These are phyloP conservation scores for Pseudomyrmex concolor DNA, from an alignment of 1,140 invertebrate species.

Conservation along the genomic window DNA sequence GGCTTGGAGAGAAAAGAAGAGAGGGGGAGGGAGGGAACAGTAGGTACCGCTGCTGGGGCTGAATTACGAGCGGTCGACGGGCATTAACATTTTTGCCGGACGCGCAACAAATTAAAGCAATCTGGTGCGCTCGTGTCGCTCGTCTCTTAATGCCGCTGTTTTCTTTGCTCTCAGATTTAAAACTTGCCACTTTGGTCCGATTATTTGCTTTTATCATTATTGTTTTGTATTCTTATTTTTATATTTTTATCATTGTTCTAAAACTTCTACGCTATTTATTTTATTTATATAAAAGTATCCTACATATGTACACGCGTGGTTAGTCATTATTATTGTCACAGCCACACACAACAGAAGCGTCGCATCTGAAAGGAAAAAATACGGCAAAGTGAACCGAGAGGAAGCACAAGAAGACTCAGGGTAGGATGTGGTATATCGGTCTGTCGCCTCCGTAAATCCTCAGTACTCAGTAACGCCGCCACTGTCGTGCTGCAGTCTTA, in stretches of 20 bases:
- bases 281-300: background rate
- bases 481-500: slow-evolving; percentile 74
- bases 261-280: background rate
- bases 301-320: background rate
- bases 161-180: slow-evolving; percentile 62
- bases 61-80: slow-evolving; percentile 79
- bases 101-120: slow-evolving; percentile 82
- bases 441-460: slow-evolving; percentile 78
- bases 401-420: slow-evolving; percentile 64
- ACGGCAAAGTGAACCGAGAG: slow-evolving; percentile 68
- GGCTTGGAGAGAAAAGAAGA: slow-evolving; percentile 9
- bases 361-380: slow-evolving; percentile 56
- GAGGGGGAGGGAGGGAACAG: slow-evolving; percentile 14
- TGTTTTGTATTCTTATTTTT: background rate
- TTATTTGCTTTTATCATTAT: background rate
- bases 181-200: slow-evolving; percentile 42
- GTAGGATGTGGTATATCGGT: slow-evolving; percentile 75
- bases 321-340: background rate
- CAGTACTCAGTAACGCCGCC: slow-evolving; percentile 72
- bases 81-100: slow-evolving; percentile 81
- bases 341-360: slow-evolving; percentile 61
- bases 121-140: slow-evolving; percentile 77
- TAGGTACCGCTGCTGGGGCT: slow-evolving; percentile 58
- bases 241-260: background rate
- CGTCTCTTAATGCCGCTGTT: slow-evolving; percentile 56